These are phyloP conservation scores for Conus betulinus DNA, from an alignment of 1,140 invertebrate species.

Conservation along the genomic window DNA sequence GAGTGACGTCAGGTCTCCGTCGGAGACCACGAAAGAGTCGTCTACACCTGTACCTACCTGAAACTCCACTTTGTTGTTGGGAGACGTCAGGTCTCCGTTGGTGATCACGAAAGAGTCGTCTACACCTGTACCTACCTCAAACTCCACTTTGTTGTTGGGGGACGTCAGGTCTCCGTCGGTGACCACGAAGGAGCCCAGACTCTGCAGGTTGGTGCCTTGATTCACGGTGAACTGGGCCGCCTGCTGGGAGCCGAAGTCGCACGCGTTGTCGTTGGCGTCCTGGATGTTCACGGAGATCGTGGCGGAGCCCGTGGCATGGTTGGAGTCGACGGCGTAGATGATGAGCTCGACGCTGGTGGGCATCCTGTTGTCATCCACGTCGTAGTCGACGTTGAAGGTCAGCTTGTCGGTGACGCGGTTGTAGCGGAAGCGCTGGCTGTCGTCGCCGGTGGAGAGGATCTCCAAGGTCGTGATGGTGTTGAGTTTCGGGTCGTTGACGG, in stretches of 20 bases:
- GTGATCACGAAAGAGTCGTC: conserved; percentile 16
- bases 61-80: neutral
- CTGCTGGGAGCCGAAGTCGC: conserved; percentile 21
- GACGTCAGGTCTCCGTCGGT: conserved; percentile 44
- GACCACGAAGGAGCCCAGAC: conserved; percentile 26
- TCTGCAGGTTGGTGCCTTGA: conserved; percentile 32
- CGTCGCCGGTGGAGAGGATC: conserved; percentile 4
- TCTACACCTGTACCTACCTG: too few species aligned
- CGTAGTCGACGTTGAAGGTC: conserved; percentile 48
- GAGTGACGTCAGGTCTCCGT: too few species aligned
- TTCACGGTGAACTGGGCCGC: conserved; percentile 26
- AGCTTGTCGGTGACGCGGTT: conserved; percentile 8
- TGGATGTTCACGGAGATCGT: conserved; percentile 38
- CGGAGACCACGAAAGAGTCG: too few species aligned
- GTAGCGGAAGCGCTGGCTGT: conserved; percentile 40
- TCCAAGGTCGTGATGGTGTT: conserved; percentile 35
- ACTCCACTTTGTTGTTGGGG: conserved; percentile 41
- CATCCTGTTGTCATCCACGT: conserved; percentile 38
- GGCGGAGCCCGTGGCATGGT: conserved; percentile 21
- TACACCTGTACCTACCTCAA: neutral
- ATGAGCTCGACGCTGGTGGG: conserved; percentile 30
- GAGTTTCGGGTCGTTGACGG: conserved; percentile 35
- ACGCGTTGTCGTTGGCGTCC: conserved; percentile 47
- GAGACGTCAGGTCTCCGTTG: conserved; percentile 43
- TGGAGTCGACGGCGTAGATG: conserved; percentile 39